Conservation (phyloP, 2,113 vertebrate genomes). For the Larimichthys crocea region DNA sequence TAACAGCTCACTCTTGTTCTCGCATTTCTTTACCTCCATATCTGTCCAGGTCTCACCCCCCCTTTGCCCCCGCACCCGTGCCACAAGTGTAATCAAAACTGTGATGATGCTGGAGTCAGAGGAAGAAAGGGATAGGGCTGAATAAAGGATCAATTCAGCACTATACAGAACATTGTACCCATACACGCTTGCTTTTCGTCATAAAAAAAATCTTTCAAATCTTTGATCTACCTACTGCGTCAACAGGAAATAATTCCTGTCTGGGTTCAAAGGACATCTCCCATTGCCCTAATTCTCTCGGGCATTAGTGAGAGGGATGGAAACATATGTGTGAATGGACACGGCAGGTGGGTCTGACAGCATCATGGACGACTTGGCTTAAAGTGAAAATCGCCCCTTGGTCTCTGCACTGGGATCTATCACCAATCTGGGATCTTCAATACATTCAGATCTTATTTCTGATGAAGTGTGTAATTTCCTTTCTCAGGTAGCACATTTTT, state of each 20-base stretch:
- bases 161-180: background rate
- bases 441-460: slow-evolving; percentile 36
- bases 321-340: slow-evolving; percentile 17
- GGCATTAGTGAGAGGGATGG: background rate
- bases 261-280: background rate
- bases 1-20: background rate
- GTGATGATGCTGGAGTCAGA: slow-evolving; percentile 7
- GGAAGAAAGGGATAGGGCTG: background rate
- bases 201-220: slow-evolving; percentile 14
- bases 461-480: slow-evolving; percentile 60
- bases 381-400: background rate
- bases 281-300: background rate
- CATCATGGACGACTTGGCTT: background rate
- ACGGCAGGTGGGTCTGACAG: background rate
- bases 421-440: slow-evolving; percentile 16
- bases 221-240: background rate
- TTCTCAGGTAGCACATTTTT: slow-evolving; percentile 36
- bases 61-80: background rate
- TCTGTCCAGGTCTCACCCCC: slow-evolving; percentile 1
- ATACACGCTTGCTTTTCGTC: slow-evolving; percentile 6
- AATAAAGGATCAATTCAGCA: slow-evolving; percentile 6
- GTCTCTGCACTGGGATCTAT: slow-evolving; percentile 7
- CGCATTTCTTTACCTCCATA: background rate
- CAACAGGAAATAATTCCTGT: slow-evolving; percentile 8
- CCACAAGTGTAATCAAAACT: slow-evolving; percentile 25